Evolutionary conservation across 2,113 vertebrate species (phyloP).

Genomic region (Anoura caudifer): DNA sequence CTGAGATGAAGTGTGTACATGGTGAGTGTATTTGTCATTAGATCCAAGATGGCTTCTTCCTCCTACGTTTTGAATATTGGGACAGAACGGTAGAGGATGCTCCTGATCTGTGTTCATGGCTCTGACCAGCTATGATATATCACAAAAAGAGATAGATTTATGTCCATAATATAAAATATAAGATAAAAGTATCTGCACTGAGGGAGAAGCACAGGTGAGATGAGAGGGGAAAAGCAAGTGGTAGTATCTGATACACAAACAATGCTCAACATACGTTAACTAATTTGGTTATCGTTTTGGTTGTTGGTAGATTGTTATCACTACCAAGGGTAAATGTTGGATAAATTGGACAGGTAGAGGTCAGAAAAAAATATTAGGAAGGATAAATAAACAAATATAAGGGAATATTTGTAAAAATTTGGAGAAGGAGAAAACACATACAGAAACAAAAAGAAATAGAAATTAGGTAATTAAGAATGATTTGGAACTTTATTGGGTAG

Average conservation of each 20-base stretch:
- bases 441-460: neutral
- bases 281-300: neutral
- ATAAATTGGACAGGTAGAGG: neutral
- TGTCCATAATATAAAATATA: neutral
- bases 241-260: neutral
- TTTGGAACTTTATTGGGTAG: neutral
- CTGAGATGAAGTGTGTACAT: neutral
- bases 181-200: neutral
- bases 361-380: neutral
- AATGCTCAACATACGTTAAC: neutral
- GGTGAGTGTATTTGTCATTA: neutral
- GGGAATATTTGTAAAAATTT: neutral
- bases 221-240: neutral
- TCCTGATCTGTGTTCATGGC: neutral
- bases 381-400: neutral
- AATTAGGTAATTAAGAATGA: neutral
- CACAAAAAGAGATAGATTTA: neutral
- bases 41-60: neutral
- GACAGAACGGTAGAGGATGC: neutral
- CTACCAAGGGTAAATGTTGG: neutral
- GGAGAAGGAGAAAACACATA: neutral
- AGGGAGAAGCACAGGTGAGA: neutral
- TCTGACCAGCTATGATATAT: neutral
- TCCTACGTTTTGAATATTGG: neutral
- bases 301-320: neutral